Evolutionary conservation across 2,797 vertebrate species (phyloP).

Genomic region (Esox lucius): DNA sequence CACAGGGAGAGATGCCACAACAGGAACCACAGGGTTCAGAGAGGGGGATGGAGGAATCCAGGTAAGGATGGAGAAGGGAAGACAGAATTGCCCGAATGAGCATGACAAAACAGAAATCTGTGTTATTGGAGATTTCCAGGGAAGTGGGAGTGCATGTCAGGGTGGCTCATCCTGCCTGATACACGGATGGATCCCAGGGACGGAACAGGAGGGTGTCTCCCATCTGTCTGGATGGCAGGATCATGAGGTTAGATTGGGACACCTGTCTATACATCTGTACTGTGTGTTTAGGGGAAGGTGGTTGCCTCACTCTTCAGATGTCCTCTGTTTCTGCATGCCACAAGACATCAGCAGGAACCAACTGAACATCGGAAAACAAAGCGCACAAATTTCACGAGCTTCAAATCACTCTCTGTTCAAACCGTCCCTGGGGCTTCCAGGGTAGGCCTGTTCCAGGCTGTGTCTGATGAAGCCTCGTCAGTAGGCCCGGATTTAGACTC

Average conservation of each 20-base stretch:
- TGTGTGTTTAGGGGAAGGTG: constrained; percentile 31
- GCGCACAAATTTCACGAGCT: constrained; percentile 15
- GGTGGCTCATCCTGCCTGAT: constrained; percentile 32
- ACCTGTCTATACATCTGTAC: constrained; percentile 22
- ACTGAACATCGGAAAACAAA: constrained; percentile 42
- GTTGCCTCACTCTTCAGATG: constrained; percentile 52
- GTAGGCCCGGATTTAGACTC: constrained; percentile 33
- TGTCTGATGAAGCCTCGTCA: constrained; percentile 3
- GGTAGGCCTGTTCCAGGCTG: background rate
- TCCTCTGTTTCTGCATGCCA: constrained; percentile 62
- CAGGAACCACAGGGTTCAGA: constrained; percentile 26
- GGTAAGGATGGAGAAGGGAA: constrained; percentile 17
- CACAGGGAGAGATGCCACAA: constrained; percentile 39
- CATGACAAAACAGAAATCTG: constrained; percentile 65
- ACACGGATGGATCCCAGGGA: constrained; percentile 39
- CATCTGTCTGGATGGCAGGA: constrained; percentile 49
- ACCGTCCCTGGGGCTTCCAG: background rate
- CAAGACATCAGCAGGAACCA: constrained; percentile 38
- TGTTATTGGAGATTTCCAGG: constrained; percentile 71
- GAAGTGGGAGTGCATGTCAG: constrained; percentile 50
- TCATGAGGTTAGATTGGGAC: constrained; percentile 32
- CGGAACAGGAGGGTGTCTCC: constrained; percentile 31
- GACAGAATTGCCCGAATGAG: constrained; percentile 35
- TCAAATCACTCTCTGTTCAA: background rate
- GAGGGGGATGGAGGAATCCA: constrained; percentile 47